Evolutionary conservation across 2,888 invertebrate genomes (phyloP).

Genomic region (Amaurobius ferox): DNA sequence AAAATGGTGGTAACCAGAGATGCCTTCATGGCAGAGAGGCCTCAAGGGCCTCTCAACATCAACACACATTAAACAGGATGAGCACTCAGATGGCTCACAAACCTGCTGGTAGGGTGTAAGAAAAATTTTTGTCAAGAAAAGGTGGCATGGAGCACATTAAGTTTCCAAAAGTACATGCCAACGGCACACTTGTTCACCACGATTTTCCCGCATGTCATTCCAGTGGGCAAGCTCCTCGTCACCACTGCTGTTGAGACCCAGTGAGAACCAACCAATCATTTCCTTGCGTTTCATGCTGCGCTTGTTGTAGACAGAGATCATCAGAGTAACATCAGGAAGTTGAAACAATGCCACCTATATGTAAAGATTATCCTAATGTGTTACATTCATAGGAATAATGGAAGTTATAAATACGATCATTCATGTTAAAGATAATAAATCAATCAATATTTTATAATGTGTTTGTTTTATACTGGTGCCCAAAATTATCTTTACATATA

Average conservation of each 20-base stretch:
- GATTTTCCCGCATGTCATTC: conserved; percentile 91
- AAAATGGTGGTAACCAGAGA: conserved; percentile 53
- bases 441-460: no score
- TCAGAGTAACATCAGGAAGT: conserved; percentile 93
- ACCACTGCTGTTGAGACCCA: conserved; percentile 93
- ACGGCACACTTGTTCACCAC: conserved; percentile 92
- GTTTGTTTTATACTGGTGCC: no score
- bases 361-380: no score
- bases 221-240: conserved; percentile 94
- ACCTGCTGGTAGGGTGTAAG: conserved; percentile 61
- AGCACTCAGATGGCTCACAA: conserved; percentile 39
- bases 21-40: conserved; percentile 65
- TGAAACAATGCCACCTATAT: conserved; percentile 94
- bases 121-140: conserved; percentile 42
- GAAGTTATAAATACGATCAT: no score
- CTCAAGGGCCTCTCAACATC: conserved; percentile 60
- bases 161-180: conserved; percentile 91
- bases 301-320: conserved; percentile 94
- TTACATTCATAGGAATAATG: no score
- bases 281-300: conserved; percentile 95
- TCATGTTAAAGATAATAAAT: no score
- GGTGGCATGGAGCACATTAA: conserved; percentile 75
- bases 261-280: conserved; percentile 97
- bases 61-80: conserved; percentile 63
- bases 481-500: no score